Conservation (phyloP, 2,888 invertebrate genomes). For the Agriopis leucophaearia region DNA sequence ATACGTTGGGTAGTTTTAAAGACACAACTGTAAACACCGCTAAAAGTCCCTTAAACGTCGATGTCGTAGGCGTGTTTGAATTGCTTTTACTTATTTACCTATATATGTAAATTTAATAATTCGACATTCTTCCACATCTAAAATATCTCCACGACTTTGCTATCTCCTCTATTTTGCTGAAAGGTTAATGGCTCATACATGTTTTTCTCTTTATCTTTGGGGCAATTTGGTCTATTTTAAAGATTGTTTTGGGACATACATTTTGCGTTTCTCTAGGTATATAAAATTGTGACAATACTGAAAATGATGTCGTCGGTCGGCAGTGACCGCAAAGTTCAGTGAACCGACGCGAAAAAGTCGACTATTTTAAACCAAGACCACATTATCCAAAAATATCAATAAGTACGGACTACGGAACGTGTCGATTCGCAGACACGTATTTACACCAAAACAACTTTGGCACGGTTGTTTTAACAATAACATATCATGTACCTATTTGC, state of each 20-base stretch:
- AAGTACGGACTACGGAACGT: conserved; percentile 10
- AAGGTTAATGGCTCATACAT: conserved; percentile 18
- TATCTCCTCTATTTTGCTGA: conserved; percentile 13
- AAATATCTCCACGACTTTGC: conserved; percentile 7
- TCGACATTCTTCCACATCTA: neutral
- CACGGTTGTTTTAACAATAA: conserved; percentile 41
- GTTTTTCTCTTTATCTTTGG: conserved; percentile 16
- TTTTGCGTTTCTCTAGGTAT: conserved; percentile 40
- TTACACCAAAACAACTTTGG: conserved; percentile 33
- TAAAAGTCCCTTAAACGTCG: too few relatives aligned
- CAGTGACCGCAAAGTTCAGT: conserved; percentile 68
- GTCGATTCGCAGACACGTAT: conserved; percentile 6
- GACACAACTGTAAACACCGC: neutral
- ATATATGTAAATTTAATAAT: conserved; percentile 3
- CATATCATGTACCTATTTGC: conserved; percentile 14
- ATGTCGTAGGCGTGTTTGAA: conserved; percentile 1
- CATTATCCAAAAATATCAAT: conserved; percentile 38
- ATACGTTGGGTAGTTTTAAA: too few relatives aligned
- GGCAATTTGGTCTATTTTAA: conserved; percentile 35
- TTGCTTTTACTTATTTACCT: neutral
- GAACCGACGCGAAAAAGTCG: conserved; percentile 61
- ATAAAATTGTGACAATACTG: conserved; percentile 52
- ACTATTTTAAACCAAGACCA: conserved; percentile 55
- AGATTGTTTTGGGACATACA: conserved; percentile 43
- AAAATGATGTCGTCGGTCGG: conserved; percentile 56